phyloP scores from a whole-genome alignment of 1,140 invertebrate species.

The Diachasma alloeum region DNA sequence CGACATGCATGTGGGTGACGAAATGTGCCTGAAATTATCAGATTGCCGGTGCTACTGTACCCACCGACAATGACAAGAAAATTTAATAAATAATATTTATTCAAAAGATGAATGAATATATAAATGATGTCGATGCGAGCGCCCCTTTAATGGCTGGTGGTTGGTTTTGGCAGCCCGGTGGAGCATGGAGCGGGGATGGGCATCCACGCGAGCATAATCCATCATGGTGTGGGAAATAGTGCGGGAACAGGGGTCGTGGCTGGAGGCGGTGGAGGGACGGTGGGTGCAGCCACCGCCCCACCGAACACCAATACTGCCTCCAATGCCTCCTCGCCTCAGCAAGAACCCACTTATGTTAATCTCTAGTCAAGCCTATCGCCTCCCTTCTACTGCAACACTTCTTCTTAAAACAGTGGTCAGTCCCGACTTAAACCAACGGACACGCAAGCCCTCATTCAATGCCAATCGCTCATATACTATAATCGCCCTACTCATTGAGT shows the following conservation, averaged over 20 bases:
- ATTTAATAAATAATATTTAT: not conserved
- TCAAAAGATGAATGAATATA: slow-evolving; percentile 12
- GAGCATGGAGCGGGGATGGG: slow-evolving; percentile 67
- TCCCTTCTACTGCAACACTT: slow-evolving; percentile 71
- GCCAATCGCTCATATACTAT: slow-evolving; percentile 25
- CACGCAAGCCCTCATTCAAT: slow-evolving; percentile 52
- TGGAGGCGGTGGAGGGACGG: slow-evolving; percentile 68
- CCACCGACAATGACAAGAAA: not conserved
- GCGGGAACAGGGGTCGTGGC: slow-evolving; percentile 69
- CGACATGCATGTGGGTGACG: no score
- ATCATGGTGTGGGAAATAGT: slow-evolving; percentile 72
- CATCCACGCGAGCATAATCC: slow-evolving; percentile 69
- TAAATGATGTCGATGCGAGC: slow-evolving; percentile 49
- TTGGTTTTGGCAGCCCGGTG: slow-evolving; percentile 67
- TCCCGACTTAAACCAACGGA: slow-evolving; percentile 64
- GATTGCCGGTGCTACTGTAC: no score
- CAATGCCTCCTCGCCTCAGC: slow-evolving; percentile 78
- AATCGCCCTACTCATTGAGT: not conserved
- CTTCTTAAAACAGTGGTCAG: slow-evolving; percentile 67
- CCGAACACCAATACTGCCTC: slow-evolving; percentile 67
- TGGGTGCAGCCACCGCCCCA: slow-evolving; percentile 62
- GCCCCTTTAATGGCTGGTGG: slow-evolving; percentile 66
- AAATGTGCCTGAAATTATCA: no score
- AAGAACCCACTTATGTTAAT: slow-evolving; percentile 92
- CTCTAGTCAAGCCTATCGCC: slow-evolving; percentile 81